Conservation (phyloP, 2,797 vertebrate species). For the Channa striata region DNA sequence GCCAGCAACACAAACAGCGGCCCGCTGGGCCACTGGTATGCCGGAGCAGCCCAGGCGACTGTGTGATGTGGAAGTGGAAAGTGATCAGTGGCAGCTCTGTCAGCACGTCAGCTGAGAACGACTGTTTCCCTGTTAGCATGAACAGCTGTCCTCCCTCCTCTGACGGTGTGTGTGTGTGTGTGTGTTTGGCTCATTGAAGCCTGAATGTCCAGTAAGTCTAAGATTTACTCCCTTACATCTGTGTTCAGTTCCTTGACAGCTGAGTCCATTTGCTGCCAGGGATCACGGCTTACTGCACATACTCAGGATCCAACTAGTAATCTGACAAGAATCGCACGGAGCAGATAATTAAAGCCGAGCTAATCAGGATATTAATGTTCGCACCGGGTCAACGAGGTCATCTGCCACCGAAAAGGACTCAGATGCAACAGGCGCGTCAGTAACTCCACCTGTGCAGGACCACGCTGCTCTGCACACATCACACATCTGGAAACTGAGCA, state of each 20-base stretch:
- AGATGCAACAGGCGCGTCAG: background rate
- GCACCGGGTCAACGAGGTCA: background rate
- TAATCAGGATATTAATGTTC: background rate
- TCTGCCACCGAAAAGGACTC: no score
- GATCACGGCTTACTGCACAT: constrained; percentile 9
- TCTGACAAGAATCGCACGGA: background rate
- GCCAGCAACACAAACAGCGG: constrained; percentile 3
- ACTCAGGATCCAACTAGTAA: constrained; percentile 15
- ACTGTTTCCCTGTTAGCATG: constrained; percentile 35
- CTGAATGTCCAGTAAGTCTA: constrained; percentile 15
- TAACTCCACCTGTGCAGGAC: background rate
- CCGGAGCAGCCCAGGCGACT: constrained; percentile 8
- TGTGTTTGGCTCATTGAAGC: constrained; percentile 16
- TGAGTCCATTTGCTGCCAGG: constrained; percentile 36
- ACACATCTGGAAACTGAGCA: no score
- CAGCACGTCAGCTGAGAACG: constrained; percentile 31
- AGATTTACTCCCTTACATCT: constrained; percentile 33
- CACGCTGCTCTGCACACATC: no score
- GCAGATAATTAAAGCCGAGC: background rate
- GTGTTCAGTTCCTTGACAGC: constrained; percentile 34
- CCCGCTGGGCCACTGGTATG: constrained; percentile 3
- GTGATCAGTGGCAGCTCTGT: constrained; percentile 27
- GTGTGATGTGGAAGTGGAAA: constrained; percentile 16
- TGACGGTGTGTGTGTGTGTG: constrained; percentile 13
- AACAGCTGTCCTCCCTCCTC: constrained; percentile 45